Evolutionary conservation across 2,113 vertebrate genomes (phyloP), one percentile per base, ranked within the genome.

Genomic region (Psilopsiagon aurifrons): DNA sequence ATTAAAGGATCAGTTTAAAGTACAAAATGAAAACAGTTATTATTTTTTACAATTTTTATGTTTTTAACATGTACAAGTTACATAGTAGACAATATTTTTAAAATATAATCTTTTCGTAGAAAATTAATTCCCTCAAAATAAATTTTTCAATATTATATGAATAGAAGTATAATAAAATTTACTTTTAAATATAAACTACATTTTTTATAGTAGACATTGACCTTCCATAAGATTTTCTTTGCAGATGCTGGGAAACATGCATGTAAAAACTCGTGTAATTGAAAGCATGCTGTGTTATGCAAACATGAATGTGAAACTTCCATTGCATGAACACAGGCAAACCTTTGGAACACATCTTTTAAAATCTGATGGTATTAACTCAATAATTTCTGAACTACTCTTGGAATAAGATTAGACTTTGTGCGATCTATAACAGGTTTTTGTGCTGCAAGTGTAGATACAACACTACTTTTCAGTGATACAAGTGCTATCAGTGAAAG

Each of bases 401-500:
- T 59, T 79, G 46, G n/a, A 73, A 18, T 20, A 66, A 80, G 63
- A 43, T 73, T 64, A 85, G 63, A 14, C 23, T 74, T 83, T 55
- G 27, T 69, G 23, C 17, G 68, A 29, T 55, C 33, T 79, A 4
- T 63, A n/a, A 74, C 23, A 75, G 46, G 33, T 80, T 55, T 67
- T 37, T 68, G 33, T 54, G n/a, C 64, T 82, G 37, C 41, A 78
- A 62, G 20, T n/a, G 17, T 79, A 71, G 49, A 63, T 31, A 63
- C 0, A 1, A 52, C 19, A 25, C 28, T 73, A 66, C 17, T 77
- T 78, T 78, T 52, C 69, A 66, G 37, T n/a, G 31, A 41, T 17
- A n/a, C 0, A 0, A 79, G 23, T n/a, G 35, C 25, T 52, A 13
- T 52, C 44, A 67, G 19, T 54, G 62, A 4, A 62, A 55, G 39